Conservation (phyloP, 2,888 invertebrate genomes). For the Cotesia congregata region DNA sequence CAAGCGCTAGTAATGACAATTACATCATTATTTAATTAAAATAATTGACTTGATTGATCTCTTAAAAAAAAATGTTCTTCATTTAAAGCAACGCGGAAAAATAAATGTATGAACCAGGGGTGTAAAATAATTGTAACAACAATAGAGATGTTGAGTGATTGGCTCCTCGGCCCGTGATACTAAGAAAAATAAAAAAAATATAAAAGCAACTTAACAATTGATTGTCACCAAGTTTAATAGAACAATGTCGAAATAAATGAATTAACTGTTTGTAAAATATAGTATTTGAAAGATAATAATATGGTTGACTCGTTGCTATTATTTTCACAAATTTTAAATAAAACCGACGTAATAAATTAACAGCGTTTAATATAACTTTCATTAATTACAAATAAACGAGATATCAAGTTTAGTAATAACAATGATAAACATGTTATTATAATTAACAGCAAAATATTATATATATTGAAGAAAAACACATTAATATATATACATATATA, state of each 20-base stretch:
- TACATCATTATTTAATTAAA: no score
- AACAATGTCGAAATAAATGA: slow-evolving; percentile 10
- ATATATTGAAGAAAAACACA: slow-evolving; percentile 45
- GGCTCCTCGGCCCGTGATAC: slow-evolving; percentile 8
- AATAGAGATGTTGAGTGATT: slow-evolving; percentile 24
- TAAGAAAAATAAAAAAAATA: slow-evolving; percentile 18
- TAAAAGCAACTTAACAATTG: slow-evolving; percentile 14
- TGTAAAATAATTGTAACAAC: slow-evolving; percentile 15
- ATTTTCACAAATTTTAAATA: slow-evolving; percentile 24
- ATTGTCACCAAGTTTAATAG: neutral
- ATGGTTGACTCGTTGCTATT: slow-evolving; percentile 12
- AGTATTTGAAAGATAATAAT: slow-evolving; percentile 21
- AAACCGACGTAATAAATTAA: slow-evolving; percentile 22
- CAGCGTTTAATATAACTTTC: slow-evolving; percentile 31
- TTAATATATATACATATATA: slow-evolving; percentile 46
- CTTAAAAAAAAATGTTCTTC: no score
- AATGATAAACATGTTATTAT: slow-evolving; percentile 33
- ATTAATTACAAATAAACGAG: slow-evolving; percentile 30
- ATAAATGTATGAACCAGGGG: neutral
- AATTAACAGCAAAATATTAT: slow-evolving; percentile 31
- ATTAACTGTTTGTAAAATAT: slow-evolving; percentile 16
- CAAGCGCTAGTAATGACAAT: no score
- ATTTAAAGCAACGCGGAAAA: no score
- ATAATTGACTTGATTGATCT: no score
- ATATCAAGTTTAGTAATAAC: slow-evolving; percentile 22